A percentile compares a stretch with the other conserved stretches of the same genome.
Conservation (phyloP, 1,140 invertebrate species). For the Akabosia matsudoensis region DNA sequence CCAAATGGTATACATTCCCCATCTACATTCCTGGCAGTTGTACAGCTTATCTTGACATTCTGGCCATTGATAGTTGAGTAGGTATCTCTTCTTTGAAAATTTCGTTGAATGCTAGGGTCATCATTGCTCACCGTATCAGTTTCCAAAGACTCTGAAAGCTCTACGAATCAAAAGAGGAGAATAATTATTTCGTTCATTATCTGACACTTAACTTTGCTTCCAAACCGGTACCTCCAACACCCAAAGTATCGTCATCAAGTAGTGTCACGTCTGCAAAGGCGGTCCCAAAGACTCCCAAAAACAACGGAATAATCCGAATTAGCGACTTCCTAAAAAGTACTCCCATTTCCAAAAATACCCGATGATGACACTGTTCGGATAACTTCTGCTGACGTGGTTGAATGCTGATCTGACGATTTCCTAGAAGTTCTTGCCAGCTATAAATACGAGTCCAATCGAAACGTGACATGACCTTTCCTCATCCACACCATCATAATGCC, state of each 20-base stretch:
- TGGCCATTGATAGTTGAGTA: not conserved
- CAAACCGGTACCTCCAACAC: conserved; percentile 13
- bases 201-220: not conserved
- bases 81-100: not conserved
- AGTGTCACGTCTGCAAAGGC: not conserved
- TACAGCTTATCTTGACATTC: not conserved
- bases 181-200: too few relatives aligned
- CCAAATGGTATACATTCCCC: conserved; percentile 32
- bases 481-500: too few relatives aligned
- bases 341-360: too few relatives aligned
- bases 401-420: too few relatives aligned
- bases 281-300: too few relatives aligned
- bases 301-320: too few relatives aligned
- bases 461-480: too few relatives aligned
- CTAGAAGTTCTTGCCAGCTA: too few relatives aligned
- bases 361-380: too few relatives aligned
- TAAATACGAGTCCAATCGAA: too few relatives aligned
- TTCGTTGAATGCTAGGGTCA: not conserved
- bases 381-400: too few relatives aligned
- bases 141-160: not conserved
- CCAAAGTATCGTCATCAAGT: not conserved
- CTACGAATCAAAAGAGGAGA: not conserved
- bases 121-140: not conserved
- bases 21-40: conserved; percentile 10
- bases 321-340: too few relatives aligned